These are phyloP conservation scores for Myrmophylax atrothorax DNA, from an alignment of 2,113 vertebrate species.

Conservation along the genomic window DNA sequence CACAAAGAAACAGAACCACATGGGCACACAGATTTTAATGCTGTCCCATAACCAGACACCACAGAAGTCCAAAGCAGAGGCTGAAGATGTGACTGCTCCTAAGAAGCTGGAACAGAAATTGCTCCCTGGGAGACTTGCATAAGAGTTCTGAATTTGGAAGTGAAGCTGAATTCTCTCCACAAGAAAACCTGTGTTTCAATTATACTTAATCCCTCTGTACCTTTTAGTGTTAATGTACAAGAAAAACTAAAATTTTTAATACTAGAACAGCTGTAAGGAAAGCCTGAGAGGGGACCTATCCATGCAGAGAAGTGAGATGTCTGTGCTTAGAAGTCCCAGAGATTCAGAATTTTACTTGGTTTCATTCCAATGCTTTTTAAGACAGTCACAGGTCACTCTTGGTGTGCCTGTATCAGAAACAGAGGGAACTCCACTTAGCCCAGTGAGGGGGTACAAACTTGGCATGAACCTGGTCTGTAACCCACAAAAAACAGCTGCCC, in stretches of 20 bases:
- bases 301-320: fast-evolving
- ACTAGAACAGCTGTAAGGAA: neutral
- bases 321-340: neutral
- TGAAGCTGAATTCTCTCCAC: neutral
- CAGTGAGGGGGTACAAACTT: neutral
- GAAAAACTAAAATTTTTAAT: neutral
- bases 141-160: neutral
- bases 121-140: neutral
- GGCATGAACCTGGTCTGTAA: neutral
- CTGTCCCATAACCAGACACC: neutral
- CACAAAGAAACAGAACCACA: neutral
- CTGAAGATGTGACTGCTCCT: neutral
- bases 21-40: neutral
- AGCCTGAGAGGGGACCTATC: neutral
- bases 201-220: neutral
- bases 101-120: neutral
- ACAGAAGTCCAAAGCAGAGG: neutral
- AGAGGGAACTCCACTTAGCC: neutral
- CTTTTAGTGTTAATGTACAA: neutral
- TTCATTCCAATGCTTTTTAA: neutral
- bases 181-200: neutral
- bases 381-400: neutral
- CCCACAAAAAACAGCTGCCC: neutral
- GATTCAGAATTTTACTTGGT: neutral
- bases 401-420: neutral